Base-by-base conservation (phyloP, 1,140 invertebrate species). In the Bicyclus anynana region DNA sequence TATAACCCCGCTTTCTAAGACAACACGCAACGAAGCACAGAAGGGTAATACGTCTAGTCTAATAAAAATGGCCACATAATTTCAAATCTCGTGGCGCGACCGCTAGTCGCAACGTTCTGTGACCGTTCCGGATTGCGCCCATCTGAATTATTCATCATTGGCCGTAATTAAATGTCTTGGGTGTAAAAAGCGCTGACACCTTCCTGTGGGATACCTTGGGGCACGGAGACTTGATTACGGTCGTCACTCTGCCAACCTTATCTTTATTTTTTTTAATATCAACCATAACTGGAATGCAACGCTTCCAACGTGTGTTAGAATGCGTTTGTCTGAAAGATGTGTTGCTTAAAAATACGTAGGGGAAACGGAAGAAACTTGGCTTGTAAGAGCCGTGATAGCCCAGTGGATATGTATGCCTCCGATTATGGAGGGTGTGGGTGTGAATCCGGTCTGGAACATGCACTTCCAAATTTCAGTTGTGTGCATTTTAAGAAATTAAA, bases 81-180 rank as follows among this genome's bases (percentile, higher is more conserved):
- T 75, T 74, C 52, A 77, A 77, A 75, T 78, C 69, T 74, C 67
- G 65, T 62, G 68, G 7, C n/a, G n/a, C 63, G 72, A 78, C 77
- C 71, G 75, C 74, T 75, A 74, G 62, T 73, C 71, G 66, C 74
- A 72, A 65, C 67, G 59, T 59, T 59, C 68, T 80, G 78, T 80
- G 80, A 78, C 80, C 76, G 80, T 80, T 80, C 76, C 80, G 71
- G 57, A 56, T 59, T 35, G 29, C 63, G 72, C 49, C 48, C 72
- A 74, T 56, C 57, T 83, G 80, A 83, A 80, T 83, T 66, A 83
- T 83, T 83, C 80, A 83, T 80, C 64, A 53, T 44, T 74, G 67
- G 65, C 71, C 69, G 76, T 80, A 83, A 85, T 85, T 85, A 85
- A 79, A 80, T 79, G 82, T 85, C 82, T 85, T 83, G 68, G 56